phyloP scores from a whole-genome alignment of 2,797 vertebrate genomes.

The Hyperoplus lanceolatus region DNA sequence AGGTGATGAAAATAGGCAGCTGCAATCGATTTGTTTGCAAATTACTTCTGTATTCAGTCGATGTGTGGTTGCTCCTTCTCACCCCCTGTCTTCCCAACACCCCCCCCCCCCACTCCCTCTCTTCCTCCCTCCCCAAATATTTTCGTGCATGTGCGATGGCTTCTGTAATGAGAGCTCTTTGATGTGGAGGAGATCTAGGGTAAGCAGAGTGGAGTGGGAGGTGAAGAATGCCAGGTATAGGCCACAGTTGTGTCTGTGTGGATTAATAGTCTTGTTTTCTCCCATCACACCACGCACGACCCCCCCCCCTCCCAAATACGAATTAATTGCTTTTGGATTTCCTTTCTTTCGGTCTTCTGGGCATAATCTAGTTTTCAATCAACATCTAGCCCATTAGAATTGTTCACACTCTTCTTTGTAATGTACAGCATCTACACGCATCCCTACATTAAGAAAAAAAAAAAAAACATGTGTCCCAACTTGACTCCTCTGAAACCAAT shows the following conservation, averaged over 20 bases:
- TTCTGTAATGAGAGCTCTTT: slow-evolving; percentile 64
- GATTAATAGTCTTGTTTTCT: slow-evolving; percentile 47
- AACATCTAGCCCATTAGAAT: slow-evolving; percentile 23
- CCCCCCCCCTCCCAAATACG: slow-evolving; percentile 20
- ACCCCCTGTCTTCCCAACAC: background rate
- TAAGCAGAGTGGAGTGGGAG: slow-evolving; percentile 53
- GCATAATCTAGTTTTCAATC: slow-evolving; percentile 9
- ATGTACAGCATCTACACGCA: background rate
- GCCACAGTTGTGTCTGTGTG: slow-evolving; percentile 20
- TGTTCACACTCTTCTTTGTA: slow-evolving; percentile 27
- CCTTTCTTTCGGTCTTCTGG: background rate
- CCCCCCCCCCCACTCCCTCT: slow-evolving; percentile 1
- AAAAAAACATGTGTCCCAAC: slow-evolving; percentile 42
- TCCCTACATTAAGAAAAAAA: background rate
- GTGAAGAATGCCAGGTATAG: slow-evolving; percentile 54
- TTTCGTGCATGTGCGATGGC: slow-evolving; percentile 51
- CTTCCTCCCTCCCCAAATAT: slow-evolving; percentile 29
- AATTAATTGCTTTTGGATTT: slow-evolving; percentile 29
- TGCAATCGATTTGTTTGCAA: slow-evolving; percentile 53
- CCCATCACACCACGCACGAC: slow-evolving; percentile 7
- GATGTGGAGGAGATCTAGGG: slow-evolving; percentile 63
- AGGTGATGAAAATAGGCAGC: slow-evolving; percentile 37
- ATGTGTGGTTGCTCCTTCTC: slow-evolving; percentile 23
- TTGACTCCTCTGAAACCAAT: slow-evolving; percentile 52
- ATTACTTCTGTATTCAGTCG: slow-evolving; percentile 37